Percentiles rank a stretch among this genome's conserved stretches.
These are phyloP conservation scores for Montipora capitata DNA, from an alignment of 92 coral and sea anemone genomes.

Conservation along the genomic window DNA sequence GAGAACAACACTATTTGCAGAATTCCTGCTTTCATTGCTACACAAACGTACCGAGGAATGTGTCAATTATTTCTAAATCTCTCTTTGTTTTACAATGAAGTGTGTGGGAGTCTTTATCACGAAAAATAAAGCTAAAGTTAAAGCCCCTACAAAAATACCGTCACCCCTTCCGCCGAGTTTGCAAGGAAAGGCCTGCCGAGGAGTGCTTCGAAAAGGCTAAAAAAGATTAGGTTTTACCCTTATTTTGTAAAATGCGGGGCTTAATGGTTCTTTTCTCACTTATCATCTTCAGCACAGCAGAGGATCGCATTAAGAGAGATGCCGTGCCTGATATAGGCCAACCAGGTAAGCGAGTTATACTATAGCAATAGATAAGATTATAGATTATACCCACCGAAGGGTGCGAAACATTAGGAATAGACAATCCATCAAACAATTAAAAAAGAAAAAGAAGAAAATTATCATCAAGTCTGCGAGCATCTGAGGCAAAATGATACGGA, in stretches of 20 bases:
- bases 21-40: conserved; percentile 27
- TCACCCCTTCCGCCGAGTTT: not conserved
- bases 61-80: conserved; percentile 18
- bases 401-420: no score
- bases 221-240: not conserved
- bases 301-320: not conserved
- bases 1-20: conserved; percentile 8
- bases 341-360: conserved; percentile 27
- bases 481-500: no score
- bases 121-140: conserved; percentile 20
- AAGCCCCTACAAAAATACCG: not conserved
- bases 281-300: conserved; percentile 16
- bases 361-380: not conserved
- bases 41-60: conserved; percentile 28
- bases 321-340: conserved; percentile 31
- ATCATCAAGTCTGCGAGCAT: no score
- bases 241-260: not conserved
- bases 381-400: no score
- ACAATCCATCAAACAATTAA: no score
- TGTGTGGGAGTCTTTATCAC: conserved; percentile 50
- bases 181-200: not conserved
- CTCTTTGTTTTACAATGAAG: not conserved
- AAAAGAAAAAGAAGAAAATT: no score
- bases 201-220: not conserved
- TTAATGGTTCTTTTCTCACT: conserved; percentile 10